Percentiles rank a stretch among this genome's conserved stretches.
phyloP scores from a whole-genome alignment of 2,797 vertebrate genomes.

The Orestias chungarensis region DNA sequence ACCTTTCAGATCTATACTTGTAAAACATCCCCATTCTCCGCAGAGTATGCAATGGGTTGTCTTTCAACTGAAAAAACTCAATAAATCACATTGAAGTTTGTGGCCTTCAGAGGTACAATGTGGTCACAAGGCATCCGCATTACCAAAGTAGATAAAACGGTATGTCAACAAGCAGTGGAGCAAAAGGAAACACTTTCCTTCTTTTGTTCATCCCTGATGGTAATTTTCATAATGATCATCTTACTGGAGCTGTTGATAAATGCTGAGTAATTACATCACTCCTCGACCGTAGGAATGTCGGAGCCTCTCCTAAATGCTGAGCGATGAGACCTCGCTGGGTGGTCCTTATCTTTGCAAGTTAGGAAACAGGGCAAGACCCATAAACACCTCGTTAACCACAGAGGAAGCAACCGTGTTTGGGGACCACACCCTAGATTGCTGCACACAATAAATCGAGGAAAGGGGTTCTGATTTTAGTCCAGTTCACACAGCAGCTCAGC shows the following conservation, averaged over 20 bases:
- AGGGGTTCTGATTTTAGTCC: neutral
- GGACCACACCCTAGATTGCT: constrained; percentile 68
- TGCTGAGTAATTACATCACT: constrained; percentile 72
- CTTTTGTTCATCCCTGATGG: constrained; percentile 47
- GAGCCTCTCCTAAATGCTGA: constrained; percentile 62
- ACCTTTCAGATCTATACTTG: neutral
- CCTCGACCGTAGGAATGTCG: constrained; percentile 47
- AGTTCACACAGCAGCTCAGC: constrained; percentile 52
- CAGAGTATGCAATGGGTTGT: neutral
- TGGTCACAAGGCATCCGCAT: neutral
- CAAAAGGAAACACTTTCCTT: constrained; percentile 38
- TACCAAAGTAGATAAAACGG: constrained; percentile 38
- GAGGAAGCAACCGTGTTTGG: constrained; percentile 65
- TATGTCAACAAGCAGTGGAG: constrained; percentile 55
- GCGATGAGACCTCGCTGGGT: constrained; percentile 72
- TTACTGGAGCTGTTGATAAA: constrained; percentile 64
- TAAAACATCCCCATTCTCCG: neutral
- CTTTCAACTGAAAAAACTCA: neutral
- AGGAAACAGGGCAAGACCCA: constrained; percentile 74
- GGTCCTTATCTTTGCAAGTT: constrained; percentile 74
- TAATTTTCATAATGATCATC: constrained; percentile 44
- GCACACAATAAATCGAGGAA: constrained; percentile 43
- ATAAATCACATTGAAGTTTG: neutral
- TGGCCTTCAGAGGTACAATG: neutral
- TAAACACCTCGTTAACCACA: constrained; percentile 70